A percentile compares a stretch with the other conserved stretches of the same genome.
Evolutionary conservation across 2,888 invertebrate species (phyloP).

Genomic region (Catocala nupta): DNA sequence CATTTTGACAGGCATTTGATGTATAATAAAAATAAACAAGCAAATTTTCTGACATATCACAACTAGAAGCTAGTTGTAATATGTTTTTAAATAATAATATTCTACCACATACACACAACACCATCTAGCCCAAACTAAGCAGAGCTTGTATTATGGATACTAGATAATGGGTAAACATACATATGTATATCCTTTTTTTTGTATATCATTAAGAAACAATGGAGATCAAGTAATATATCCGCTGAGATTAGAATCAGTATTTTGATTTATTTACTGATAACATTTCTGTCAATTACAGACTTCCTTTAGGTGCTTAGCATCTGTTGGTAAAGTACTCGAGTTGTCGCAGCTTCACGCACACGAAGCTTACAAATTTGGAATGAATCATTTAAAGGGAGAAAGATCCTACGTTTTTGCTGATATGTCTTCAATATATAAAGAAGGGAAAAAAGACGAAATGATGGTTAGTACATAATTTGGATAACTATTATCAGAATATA

Average conservation of each 20-base stretch:
- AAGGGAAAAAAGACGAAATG: constrained; percentile 44
- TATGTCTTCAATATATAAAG: constrained; percentile 57
- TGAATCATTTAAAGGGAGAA: constrained; percentile 50
- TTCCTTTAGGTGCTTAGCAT: constrained; percentile 47
- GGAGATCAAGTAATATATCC: background rate
- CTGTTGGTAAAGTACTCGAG: constrained; percentile 56
- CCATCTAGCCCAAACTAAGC: too few species aligned
- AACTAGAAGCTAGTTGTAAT: too few species aligned
- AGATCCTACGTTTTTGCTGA: constrained; percentile 55
- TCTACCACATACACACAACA: too few species aligned
- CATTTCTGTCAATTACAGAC: constrained; percentile 40
- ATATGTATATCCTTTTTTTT: too few species aligned
- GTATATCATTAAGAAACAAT: background rate
- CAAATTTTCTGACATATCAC: too few species aligned
- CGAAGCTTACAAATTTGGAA: constrained; percentile 58
- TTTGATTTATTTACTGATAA: background rate
- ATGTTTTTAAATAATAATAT: too few species aligned
- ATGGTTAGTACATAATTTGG: constrained; percentile 48
- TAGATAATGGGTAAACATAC: background rate
- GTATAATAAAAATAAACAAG: too few species aligned
- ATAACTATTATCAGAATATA: background rate
- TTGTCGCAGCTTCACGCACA: constrained; percentile 50
- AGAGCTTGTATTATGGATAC: too few species aligned
- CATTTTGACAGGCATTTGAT: too few species aligned
- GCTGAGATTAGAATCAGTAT: background rate